Evolutionary conservation across 1,140 invertebrate genomes (phyloP), one percentile per base, ranked within the genome.

Genomic region (Conus betulinus): DNA sequence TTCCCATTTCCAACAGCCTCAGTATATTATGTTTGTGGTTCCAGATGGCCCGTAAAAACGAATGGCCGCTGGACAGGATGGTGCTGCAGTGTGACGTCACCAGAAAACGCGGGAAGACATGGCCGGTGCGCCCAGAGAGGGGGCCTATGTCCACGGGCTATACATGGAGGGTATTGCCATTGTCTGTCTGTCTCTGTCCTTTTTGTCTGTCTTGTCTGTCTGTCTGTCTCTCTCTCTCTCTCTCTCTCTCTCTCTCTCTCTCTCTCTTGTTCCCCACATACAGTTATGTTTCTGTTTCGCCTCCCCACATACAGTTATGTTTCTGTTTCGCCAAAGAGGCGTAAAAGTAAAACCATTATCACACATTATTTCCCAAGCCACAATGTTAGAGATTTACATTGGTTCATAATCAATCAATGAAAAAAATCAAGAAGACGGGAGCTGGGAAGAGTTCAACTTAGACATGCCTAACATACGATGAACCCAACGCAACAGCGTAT

Each of bases 31-130:
- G 39, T 1, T 39, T 39, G 17, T 63, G 76, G 17, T 53, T 7
- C 13, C 79, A 81, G 85, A 87, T 87, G 85, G 85, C 85, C 51
- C 85, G 85, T 53, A 87, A 97, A 92, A 98, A 98, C 93, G 98
- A 99, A 95, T 96, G 99, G 90, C 98, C 98, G 0, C 96, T 99
- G 23, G 98, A 99, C 95, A 98, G 99, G 96, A 99, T 99, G 98
- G 98, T 98, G 94, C 95, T 99, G 7, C 98, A 99, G 92, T 99
- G 98, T 95, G 98, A 99, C 94, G 98, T 99, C 60, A 99, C 98
- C 6, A 99, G 95, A 99, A 99, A 95, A 97, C 97, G 92, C 98
- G 98, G 94, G 98, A 99, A 95, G 98, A 99, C 93, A 98, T 99
- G 91, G 92, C 91, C n/a, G 96, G 97, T 84, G 97, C 98, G 4